A percentile compares a stretch with the other conserved stretches of the same genome.
Conservation (phyloP, 2,113 vertebrate genomes). For the Nycticebus coucang region DNA sequence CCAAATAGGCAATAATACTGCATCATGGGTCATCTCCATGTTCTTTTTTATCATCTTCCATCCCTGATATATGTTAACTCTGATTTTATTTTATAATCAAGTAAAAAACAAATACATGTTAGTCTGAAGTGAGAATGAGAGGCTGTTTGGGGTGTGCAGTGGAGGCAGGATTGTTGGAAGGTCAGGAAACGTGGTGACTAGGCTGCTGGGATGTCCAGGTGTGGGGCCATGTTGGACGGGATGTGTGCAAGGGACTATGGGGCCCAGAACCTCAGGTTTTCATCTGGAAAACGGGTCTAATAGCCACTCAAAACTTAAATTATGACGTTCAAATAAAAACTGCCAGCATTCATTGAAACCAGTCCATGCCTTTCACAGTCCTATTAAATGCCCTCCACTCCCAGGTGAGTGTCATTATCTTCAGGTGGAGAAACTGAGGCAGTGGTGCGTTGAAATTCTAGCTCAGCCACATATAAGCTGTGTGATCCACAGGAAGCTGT, state of each 20-base stretch:
- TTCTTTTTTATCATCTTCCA: background rate
- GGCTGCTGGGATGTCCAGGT: background rate
- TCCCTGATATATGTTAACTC: background rate
- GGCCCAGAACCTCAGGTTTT: background rate
- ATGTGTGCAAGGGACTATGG: rapidly evolving
- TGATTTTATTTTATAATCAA: slow-evolving; percentile 9
- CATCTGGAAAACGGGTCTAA: background rate
- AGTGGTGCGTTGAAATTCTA: background rate
- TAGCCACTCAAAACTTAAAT: background rate
- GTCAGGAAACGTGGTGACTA: background rate
- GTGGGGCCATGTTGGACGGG: no score
- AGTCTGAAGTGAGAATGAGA: background rate
- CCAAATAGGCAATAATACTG: background rate
- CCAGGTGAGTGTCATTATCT: background rate
- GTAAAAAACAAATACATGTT: background rate
- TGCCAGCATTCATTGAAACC: background rate
- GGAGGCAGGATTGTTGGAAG: background rate
- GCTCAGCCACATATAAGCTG: background rate
- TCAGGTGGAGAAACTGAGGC: background rate
- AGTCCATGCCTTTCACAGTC: background rate
- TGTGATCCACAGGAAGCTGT: background rate
- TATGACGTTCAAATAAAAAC: background rate
- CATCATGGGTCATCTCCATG: background rate
- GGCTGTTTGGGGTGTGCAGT: background rate
- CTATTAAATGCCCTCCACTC: no score